Base-by-base conservation (phyloP, 2,113 vertebrate species). In the Chrysochloris asiatica region DNA sequence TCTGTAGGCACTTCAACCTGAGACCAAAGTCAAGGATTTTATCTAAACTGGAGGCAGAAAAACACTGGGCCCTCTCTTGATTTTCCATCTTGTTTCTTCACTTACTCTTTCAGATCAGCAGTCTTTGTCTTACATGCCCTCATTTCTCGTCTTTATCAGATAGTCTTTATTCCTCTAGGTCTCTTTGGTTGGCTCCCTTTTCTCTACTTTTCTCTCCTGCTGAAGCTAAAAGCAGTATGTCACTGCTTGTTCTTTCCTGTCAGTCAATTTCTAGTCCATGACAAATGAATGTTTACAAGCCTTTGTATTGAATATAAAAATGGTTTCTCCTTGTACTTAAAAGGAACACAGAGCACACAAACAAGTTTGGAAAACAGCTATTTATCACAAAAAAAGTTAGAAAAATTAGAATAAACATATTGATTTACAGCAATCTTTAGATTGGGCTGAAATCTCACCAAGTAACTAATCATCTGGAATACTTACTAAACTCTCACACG, bases 251-350 rank as follows among this genome's bases (percentile, higher is more conserved):
- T 95, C 61, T 89, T 88, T 92, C 47, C 9, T 92, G 13, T 81
- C 88, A 67, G 41, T 95, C 94, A 87, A 6, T 92, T 54, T 90
- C 43, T 91, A n/a, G 67, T 38, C 81, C 59, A 63, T 90, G 72
- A 82, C 72, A 96, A 90, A 95, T 88, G 67, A 95, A 90, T 19
- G 16, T 79, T 93, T 90, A 88, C 30, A 93, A 83, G 81, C 13
- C 90, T 96, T 93, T 75, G 19, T 93, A 69, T 26, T 87, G 67
- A 93, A 90, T 83, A 90, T 59, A 73, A 85, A n/a, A 83, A 90
- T 92, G n/a, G 8, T 50, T 89, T 93, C 56, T 81, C 33, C 88
- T 48, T 88, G 24, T 83, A 30, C 56, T 86, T 61, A 73, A 73
- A 93, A 41, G 50, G 56, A 61, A 90, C 24, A 89, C 41, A 67